phyloP scores from a whole-genome alignment of 1,140 invertebrate genomes.

The Caenorhabditis brenneri region DNA sequence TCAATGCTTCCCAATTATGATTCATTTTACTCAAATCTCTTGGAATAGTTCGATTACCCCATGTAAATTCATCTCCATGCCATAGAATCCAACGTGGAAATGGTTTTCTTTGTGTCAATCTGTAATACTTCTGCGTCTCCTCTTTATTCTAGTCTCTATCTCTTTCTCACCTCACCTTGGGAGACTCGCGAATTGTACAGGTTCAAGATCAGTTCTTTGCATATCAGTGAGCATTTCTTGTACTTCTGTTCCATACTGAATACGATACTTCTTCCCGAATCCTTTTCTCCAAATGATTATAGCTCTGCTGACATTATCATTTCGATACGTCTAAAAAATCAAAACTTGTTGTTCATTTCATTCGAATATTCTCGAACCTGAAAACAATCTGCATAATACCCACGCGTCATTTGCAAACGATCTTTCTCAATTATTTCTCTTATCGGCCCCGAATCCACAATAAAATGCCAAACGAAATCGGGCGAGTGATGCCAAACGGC shows the following conservation, averaged over 20 bases:
- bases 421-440: conserved; percentile 32
- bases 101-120: background rate
- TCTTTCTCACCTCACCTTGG: conserved; percentile 36
- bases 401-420: background rate
- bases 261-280: conserved; percentile 37
- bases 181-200: conserved; percentile 13
- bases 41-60: conserved; percentile 15
- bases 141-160: background rate
- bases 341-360: background rate
- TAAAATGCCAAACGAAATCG: conserved; percentile 33
- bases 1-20: conserved; percentile 28
- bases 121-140: background rate
- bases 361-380: background rate
- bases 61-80: conserved; percentile 43
- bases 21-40: conserved; percentile 26
- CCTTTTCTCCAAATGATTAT: conserved; percentile 47
- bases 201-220: conserved; percentile 27
- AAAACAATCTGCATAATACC: conserved; percentile 46
- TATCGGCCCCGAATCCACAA: conserved; percentile 16
- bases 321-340: conserved; percentile 19
- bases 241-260: conserved; percentile 7
- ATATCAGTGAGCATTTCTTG: conserved; percentile 21
- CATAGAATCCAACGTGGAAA: conserved; percentile 37
- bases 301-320: background rate
- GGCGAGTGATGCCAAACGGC: conserved; percentile 41